Conservation (phyloP, 2,888 invertebrate species). For the Synergus itoensis region DNA sequence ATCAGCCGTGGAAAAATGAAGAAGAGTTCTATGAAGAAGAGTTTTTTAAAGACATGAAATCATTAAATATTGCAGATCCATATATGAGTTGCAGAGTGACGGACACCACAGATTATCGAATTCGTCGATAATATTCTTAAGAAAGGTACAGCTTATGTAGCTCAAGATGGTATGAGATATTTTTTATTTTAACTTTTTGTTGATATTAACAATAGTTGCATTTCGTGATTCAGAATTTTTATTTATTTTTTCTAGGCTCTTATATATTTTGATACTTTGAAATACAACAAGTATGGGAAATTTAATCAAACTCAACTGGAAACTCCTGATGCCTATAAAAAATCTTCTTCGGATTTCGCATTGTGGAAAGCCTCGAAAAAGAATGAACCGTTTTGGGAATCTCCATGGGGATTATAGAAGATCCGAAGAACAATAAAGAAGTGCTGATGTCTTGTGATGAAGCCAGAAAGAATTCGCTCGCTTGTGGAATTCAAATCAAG, state of each 20-base stretch:
- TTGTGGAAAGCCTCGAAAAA: no score
- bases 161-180: conserved; percentile 80
- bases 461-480: no score
- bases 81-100: no score
- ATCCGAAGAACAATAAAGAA: no score
- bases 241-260: conserved; percentile 80
- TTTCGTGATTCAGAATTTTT: conserved; percentile 3
- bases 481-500: no score
- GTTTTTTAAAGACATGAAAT: no score
- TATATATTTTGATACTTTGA: conserved; percentile 90
- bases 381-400: conserved; percentile 90
- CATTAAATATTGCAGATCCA: no score
- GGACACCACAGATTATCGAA: conserved; percentile 85
- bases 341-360: conserved; percentile 84
- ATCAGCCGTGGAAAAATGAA: no score
- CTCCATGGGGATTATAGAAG: conserved; percentile 92
- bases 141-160: conserved; percentile 84
- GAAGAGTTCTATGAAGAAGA: no score
- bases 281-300: conserved; percentile 85
- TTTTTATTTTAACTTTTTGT: conserved; percentile 32
- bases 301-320: conserved; percentile 77
- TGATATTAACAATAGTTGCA: no score
- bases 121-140: conserved; percentile 86
- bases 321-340: conserved; percentile 79
- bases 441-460: no score